Evolutionary conservation across 2,797 vertebrate genomes (phyloP).

Genomic region (Cetoscarus ocellatus): DNA sequence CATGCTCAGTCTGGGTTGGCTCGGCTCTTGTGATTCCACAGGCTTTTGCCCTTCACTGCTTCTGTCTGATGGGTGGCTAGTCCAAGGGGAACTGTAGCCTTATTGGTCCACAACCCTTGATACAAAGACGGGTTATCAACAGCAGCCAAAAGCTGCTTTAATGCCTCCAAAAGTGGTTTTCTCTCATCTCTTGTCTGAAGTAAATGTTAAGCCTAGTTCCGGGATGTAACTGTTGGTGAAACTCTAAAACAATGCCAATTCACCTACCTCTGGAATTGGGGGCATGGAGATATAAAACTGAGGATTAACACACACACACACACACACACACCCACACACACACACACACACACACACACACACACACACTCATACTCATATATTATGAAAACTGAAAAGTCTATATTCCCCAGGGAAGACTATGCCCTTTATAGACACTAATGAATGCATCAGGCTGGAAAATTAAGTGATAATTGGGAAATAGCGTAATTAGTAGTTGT

Average conservation of each 20-base stretch:
- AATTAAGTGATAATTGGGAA: constrained; percentile 21
- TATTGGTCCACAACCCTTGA: constrained; percentile 27
- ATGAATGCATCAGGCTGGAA: constrained; percentile 51
- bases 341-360: constrained; percentile 1
- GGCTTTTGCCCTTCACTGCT: constrained; percentile 29
- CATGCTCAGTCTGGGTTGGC: constrained; percentile 10
- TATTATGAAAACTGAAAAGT: neutral
- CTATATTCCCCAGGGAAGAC: constrained; percentile 22
- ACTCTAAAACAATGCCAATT: constrained; percentile 28
- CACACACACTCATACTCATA: neutral
- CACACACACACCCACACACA: neutral
- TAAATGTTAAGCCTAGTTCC: constrained; percentile 18
- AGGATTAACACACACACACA: neutral
- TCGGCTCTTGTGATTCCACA: constrained; percentile 68
- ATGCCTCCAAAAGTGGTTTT: constrained; percentile 27
- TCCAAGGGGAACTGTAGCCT: constrained; percentile 23
- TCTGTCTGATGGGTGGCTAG: constrained; percentile 16
- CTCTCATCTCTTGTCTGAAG: constrained; percentile 22
- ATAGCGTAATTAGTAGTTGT: too few relatives aligned
- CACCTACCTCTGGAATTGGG: constrained; percentile 51
- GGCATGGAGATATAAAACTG: constrained; percentile 29
- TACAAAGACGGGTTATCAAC: constrained; percentile 55
- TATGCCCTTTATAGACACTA: constrained; percentile 34
- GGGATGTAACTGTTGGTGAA: constrained; percentile 7
- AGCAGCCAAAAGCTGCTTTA: constrained; percentile 46